Evolutionary conservation across 53 echinoderm and acorn worm species (phyloP).

Genomic region (Echinometra lucunter): DNA sequence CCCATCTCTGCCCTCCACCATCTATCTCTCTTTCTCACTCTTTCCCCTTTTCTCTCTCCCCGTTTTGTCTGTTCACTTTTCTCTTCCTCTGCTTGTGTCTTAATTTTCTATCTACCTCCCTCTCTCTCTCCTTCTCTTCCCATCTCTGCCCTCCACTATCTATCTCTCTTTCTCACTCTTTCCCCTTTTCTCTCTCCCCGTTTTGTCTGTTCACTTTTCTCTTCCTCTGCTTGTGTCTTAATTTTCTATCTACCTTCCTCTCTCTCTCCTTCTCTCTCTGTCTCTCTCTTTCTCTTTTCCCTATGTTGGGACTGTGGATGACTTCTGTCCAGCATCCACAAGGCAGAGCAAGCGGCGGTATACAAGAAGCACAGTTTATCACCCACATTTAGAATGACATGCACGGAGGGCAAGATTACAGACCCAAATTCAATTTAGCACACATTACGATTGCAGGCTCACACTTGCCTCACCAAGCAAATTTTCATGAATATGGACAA

Average conservation of each 20-base stretch:
- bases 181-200: too few species aligned
- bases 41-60: background rate
- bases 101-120: background rate
- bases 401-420: constrained; percentile 46
- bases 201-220: background rate
- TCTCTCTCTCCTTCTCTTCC: background rate
- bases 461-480: constrained; percentile 39
- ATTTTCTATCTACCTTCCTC: background rate
- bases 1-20: background rate
- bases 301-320: background rate
- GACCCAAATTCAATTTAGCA: constrained; percentile 49
- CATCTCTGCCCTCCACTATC: background rate
- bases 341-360: background rate
- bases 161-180: background rate
- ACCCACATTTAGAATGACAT: constrained; percentile 50
- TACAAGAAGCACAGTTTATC: constrained; percentile 25
- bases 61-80: background rate
- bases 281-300: constrained; percentile 41
- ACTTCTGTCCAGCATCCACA: background rate
- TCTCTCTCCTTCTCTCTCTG: constrained; percentile 25
- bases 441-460: constrained; percentile 45
- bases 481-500: constrained; percentile 44
- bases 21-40: background rate
- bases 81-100: background rate
- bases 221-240: background rate